Percentiles rank a stretch among this genome's conserved stretches.
These are phyloP conservation scores for Melipona bicolor DNA, from an alignment of 2,888 invertebrate genomes.

Conservation along the genomic window DNA sequence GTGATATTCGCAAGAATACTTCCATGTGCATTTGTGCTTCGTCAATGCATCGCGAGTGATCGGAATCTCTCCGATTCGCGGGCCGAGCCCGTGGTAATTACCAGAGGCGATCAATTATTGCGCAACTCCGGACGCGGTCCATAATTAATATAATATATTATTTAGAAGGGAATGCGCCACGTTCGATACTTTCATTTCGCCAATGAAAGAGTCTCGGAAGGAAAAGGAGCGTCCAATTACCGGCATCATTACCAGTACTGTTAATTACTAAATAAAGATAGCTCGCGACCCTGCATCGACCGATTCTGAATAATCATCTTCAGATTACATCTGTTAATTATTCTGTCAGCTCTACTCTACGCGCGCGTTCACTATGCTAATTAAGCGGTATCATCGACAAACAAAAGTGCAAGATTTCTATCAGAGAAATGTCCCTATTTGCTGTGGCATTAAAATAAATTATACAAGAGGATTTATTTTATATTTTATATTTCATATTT, in stretches of 20 bases:
- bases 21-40: too few relatives aligned
- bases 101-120: not conserved
- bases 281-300: not conserved
- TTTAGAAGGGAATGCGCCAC: not conserved
- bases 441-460: too few relatives aligned
- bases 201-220: not conserved
- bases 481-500: too few relatives aligned
- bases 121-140: not conserved
- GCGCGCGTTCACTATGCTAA: not conserved
- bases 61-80: not conserved
- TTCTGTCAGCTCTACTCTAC: not conserved
- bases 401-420: too few relatives aligned
- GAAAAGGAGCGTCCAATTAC: slow-evolving; percentile 15
- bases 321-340: slow-evolving; percentile 13
- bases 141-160: slow-evolving; percentile 20
- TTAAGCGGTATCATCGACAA: not conserved
- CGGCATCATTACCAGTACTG: not conserved
- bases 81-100: not conserved
- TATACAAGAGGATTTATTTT: too few relatives aligned
- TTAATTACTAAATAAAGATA: slow-evolving; percentile 37
- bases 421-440: not conserved
- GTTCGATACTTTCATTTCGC: not conserved
- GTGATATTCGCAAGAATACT: too few relatives aligned
- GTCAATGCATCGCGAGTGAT: not conserved
- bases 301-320: slow-evolving; percentile 34